Conservation (phyloP, 2,888 invertebrate genomes). For the Polydrusus tereticollis region DNA sequence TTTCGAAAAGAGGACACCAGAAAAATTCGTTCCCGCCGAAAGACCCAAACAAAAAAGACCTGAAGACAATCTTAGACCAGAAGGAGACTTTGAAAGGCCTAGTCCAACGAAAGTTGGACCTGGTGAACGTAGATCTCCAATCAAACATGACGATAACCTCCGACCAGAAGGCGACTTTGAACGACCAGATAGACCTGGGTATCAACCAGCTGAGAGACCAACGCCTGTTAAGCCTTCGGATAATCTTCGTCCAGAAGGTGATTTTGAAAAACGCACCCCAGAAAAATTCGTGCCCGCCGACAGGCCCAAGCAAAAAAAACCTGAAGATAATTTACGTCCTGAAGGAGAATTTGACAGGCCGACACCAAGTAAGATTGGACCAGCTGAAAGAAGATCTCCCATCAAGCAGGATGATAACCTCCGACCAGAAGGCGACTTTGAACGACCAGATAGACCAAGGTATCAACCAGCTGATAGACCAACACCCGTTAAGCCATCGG, state of each 20-base stretch:
- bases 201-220: conserved; percentile 59
- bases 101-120: conserved; percentile 63
- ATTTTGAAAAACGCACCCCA: conserved; percentile 68
- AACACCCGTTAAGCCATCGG: conserved; percentile 65
- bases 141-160: conserved; percentile 68
- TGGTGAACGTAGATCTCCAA: conserved; percentile 64
- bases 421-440: conserved; percentile 69
- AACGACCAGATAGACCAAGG: conserved; percentile 64
- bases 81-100: conserved; percentile 68
- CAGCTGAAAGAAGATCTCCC: conserved; percentile 66
- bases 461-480: conserved; percentile 62
- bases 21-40: conserved; percentile 68
- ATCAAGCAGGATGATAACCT: conserved; percentile 71
- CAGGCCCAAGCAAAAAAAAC: conserved; percentile 66
- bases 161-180: conserved; percentile 70
- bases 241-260: conserved; percentile 68
- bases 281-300: conserved; percentile 66
- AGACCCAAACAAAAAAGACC: conserved; percentile 69
- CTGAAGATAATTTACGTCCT: conserved; percentile 71
- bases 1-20: conserved; percentile 65
- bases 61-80: conserved; percentile 69
- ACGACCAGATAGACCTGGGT: conserved; percentile 56
- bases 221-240: conserved; percentile 61
- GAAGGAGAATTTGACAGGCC: conserved; percentile 70
- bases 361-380: conserved; percentile 66